Percentiles rank a stretch among this genome's conserved stretches.
Evolutionary conservation across 2,888 invertebrate genomes (phyloP).

Genomic region (Prostheceraeus crozeri): DNA sequence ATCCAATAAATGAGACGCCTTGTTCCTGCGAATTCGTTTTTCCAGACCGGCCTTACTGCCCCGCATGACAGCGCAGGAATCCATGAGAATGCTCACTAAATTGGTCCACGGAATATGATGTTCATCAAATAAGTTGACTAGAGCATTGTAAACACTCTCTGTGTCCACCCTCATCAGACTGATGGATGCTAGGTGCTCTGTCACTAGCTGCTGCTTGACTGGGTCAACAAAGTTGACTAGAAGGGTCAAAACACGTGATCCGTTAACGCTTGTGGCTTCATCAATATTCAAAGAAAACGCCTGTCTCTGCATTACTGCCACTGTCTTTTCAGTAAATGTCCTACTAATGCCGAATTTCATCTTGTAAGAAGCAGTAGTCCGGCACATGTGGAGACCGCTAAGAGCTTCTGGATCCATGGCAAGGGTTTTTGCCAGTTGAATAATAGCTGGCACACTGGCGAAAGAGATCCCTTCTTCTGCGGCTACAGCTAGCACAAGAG

Average conservation of each 20-base stretch:
- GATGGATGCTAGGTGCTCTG: slow-evolving; percentile 33
- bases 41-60: slow-evolving; percentile 43
- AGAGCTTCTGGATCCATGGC: slow-evolving; percentile 30
- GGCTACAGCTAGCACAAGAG: no score
- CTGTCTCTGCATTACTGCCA: not conserved
- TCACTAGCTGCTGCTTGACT: not conserved
- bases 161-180: slow-evolving; percentile 33
- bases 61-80: slow-evolving; percentile 43
- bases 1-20: slow-evolving; percentile 43
- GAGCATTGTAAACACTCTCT: slow-evolving; percentile 29
- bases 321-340: slow-evolving; percentile 31
- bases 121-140: slow-evolving; percentile 38
- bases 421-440: no score
- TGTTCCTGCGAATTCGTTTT: slow-evolving; percentile 37
- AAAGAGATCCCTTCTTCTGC: no score
- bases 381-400: slow-evolving; percentile 4
- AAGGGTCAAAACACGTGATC: slow-evolving; percentile 39
- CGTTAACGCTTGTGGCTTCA: slow-evolving; percentile 41
- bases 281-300: slow-evolving; percentile 39
- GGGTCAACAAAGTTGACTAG: slow-evolving; percentile 28
- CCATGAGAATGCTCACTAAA: slow-evolving; percentile 42
- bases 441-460: no score
- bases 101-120: slow-evolving; percentile 43
- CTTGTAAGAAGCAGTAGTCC: slow-evolving; percentile 33
- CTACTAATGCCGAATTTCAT: slow-evolving; percentile 30